Conservation (phyloP, 2,113 vertebrate genomes). For the Sinosuthora webbiana region DNA sequence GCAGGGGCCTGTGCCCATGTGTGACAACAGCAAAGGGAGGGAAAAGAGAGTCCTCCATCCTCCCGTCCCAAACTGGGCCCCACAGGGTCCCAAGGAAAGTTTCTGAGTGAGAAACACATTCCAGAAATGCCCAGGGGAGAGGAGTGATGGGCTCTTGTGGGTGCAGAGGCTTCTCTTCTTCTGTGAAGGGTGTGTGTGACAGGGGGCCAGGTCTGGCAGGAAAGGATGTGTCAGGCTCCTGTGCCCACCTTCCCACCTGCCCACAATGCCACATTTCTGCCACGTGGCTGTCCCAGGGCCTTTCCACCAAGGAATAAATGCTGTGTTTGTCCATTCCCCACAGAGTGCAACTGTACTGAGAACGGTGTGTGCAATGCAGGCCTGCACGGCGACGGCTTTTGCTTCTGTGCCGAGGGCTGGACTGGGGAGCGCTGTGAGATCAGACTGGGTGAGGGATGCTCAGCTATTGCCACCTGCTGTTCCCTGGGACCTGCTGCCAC, state of each 20-base stretch:
- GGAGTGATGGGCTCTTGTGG: neutral
- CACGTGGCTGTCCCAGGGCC: accelerated
- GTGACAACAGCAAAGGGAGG: neutral
- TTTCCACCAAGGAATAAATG: neutral
- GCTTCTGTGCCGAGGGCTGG: constrained; percentile 85
- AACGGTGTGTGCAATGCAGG: constrained; percentile 79
- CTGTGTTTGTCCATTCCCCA: neutral
- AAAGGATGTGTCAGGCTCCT: accelerated
- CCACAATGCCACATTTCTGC: neutral
- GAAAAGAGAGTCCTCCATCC: neutral
- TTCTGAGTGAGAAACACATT: neutral
- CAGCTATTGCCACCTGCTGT: accelerated
- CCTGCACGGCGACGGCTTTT: constrained; percentile 78
- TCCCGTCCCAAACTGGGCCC: neutral
- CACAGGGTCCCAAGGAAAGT: accelerated
- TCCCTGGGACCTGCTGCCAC: accelerated
- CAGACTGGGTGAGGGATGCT: constrained; percentile 71
- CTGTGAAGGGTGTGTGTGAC: accelerated
- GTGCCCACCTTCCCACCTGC: neutral
- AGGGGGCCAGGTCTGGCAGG: neutral
- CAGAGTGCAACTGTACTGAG: constrained; percentile 77
- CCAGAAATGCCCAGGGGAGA: neutral
- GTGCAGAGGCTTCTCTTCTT: neutral
- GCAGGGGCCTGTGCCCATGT: neutral
- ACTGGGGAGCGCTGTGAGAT: constrained; percentile 75